These are phyloP conservation scores for Telenomus remus DNA, from an alignment of 1,140 invertebrate species.

Conservation along the genomic window DNA sequence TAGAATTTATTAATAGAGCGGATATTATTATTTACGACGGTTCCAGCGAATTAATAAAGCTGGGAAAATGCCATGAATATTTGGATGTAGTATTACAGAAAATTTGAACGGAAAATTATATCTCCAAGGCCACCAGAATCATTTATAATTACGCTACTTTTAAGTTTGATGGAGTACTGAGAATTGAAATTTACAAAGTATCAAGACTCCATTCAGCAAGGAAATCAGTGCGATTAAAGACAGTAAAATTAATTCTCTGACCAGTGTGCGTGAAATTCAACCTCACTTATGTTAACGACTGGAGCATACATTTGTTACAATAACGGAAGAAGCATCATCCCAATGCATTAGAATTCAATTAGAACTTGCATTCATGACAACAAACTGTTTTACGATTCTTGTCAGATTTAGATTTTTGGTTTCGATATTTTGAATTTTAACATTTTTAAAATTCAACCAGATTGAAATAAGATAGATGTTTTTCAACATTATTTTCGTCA, in stretches of 20 bases:
- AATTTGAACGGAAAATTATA: neutral
- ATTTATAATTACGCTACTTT: too few species aligned
- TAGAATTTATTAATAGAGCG: neutral
- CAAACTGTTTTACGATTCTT: neutral
- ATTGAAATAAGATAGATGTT: too few species aligned
- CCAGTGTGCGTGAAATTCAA: slow-evolving; percentile 37
- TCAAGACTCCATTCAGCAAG: neutral
- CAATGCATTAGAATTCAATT: slow-evolving; percentile 6
- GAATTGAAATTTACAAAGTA: neutral
- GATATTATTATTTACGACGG: neutral
- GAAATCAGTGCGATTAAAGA: slow-evolving; percentile 9
- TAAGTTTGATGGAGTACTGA: neutral
- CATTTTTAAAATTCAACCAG: too few species aligned
- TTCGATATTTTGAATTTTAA: too few species aligned
- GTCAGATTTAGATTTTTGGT: too few species aligned
- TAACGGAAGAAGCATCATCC: slow-evolving; percentile 19
- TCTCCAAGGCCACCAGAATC: neutral
- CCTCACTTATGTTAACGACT: slow-evolving; percentile 33
- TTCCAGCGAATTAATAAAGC: neutral
- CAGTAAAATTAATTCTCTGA: slow-evolving; percentile 29
- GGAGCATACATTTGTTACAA: slow-evolving; percentile 30
- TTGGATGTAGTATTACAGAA: neutral
- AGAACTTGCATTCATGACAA: neutral
- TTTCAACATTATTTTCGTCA: too few species aligned
- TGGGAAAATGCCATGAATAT: neutral